Evolutionary conservation across 1,140 invertebrate genomes (phyloP), one percentile per base, ranked within the genome.

Genomic region (Polypedilum pembai): DNA sequence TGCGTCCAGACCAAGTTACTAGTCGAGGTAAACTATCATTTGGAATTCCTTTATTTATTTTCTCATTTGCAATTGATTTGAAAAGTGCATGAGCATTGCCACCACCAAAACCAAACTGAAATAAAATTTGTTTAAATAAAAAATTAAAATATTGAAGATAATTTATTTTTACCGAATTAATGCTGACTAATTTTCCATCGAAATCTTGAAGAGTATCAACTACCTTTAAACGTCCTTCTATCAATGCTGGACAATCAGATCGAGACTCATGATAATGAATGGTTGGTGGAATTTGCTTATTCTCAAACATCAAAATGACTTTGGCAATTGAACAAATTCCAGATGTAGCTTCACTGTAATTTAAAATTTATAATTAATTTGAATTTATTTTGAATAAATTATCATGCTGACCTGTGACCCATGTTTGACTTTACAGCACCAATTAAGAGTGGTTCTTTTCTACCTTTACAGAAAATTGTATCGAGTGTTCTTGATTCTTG

Each of bases 401-500:
- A n/a, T n/a, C 1, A 45, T 10, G 8, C 45, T 56, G 1, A 56
- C 8, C 85, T 82, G 80, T 98, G 96, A 0, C 96, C 96, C 79
- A 97, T 86, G 82, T 97, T 98, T 0, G 94, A 95, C 80, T 98
- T 98, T 0, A 96, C 86, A 0, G 95, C 94, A 7, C 96, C 95
- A 76, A 98, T 91, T 33, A 87, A 81, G 0, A 98, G 83, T 0
- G 95, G 92, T 1, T 82, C 84, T 0, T 78, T 84, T 20, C 90
- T 83, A 7, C 87, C 87, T 5, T 85, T 87, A 76, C 91, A 93
- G 78, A 97, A 91, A 3, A 95, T 86, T 77, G 89, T 88, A 18
- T 93, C 89, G n/a, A 98, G 88, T 0, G 94, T 92, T 78, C 89
- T 87, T 0, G 94, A 80, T 84, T 98, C 96, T 82, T 97, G 93